Evolutionary conservation across 2,888 invertebrate species (phyloP), one percentile per base, ranked within the genome.

Genomic region (Empis livida): DNA sequence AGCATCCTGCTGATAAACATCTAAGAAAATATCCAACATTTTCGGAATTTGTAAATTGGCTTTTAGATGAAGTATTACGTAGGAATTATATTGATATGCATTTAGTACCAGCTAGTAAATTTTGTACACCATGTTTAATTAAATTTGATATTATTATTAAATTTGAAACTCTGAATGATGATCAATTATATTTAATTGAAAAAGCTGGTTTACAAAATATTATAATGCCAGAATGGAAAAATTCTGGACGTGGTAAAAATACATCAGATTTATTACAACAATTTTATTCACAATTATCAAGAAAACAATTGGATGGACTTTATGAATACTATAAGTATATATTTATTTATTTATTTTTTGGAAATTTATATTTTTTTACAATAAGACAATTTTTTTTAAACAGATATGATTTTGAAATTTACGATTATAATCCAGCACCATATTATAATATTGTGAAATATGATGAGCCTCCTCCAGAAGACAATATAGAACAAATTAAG

Each of bases 371-470:
- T 32, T 13, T 17, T 37, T 52, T 55, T n/a, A n/a, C n/a, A n/a
- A n/a, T n/a, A n/a, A n/a, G n/a, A n/a, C n/a, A n/a, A n/a, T n/a
- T n/a, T n/a, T n/a, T n/a, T n/a, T n/a, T n/a, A 56, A 75, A 30
- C 73, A 88, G 88, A 66, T 79, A 84, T 61, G 93, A 93, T 68
- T 91, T 91, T 67, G 79, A 82, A 63, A 73, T 93, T 51, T 93
- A 93, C 72, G 86, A 84, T 61, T 93, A 92, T 65, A 81, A 83
- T 50, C 74, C 84, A 59, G 76, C 79, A 55, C 78, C 76, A 54
- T 86, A 82, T 64, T 70, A 83, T 59, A 77, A 80, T 57, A 71
- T 80, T 56, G 77, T 73, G 5, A 27, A 27, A 27, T 27, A 27
- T 8, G 23, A 27, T 27, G 23, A 27, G 5, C 23, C 23, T 5